Percentiles rank a stretch among this genome's conserved stretches.
These are phyloP conservation scores for Microcebus griseorufus DNA, from an alignment of 2,113 vertebrate species.

Conservation along the genomic window DNA sequence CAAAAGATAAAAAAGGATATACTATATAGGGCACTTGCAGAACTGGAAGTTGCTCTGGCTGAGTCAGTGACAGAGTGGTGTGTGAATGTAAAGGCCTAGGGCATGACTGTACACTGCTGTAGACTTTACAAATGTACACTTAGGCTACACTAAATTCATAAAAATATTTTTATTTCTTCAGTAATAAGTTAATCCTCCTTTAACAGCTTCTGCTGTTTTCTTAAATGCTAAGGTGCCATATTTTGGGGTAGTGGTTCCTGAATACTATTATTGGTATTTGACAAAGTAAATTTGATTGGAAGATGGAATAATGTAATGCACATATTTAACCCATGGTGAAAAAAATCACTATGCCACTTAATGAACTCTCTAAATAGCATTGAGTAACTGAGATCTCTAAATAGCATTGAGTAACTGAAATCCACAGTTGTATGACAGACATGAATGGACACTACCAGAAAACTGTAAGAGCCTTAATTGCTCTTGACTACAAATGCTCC, in stretches of 20 bases:
- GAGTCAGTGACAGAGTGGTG: too few species aligned
- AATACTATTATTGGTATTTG: background rate
- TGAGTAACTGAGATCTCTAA: background rate
- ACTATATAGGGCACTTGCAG: too few species aligned
- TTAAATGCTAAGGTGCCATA: background rate
- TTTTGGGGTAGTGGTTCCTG: background rate
- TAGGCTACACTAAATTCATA: too few species aligned
- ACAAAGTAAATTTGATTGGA: background rate
- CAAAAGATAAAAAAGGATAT: too few species aligned
- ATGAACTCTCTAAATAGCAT: background rate
- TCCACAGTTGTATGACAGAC: background rate
- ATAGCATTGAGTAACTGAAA: too few species aligned
- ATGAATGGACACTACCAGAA: background rate
- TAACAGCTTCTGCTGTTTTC: background rate
- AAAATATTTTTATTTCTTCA: too few species aligned
- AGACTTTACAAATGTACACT: too few species aligned
- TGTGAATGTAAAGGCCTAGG: too few species aligned
- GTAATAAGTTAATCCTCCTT: too few species aligned
- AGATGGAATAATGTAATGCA: background rate
- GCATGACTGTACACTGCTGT: too few species aligned
- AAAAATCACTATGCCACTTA: background rate
- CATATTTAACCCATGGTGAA: background rate
- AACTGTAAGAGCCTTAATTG: background rate
- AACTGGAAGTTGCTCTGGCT: too few species aligned
- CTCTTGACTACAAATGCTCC: background rate